Conservation (phyloP, 2,113 vertebrate species). For the Mola mola region DNA sequence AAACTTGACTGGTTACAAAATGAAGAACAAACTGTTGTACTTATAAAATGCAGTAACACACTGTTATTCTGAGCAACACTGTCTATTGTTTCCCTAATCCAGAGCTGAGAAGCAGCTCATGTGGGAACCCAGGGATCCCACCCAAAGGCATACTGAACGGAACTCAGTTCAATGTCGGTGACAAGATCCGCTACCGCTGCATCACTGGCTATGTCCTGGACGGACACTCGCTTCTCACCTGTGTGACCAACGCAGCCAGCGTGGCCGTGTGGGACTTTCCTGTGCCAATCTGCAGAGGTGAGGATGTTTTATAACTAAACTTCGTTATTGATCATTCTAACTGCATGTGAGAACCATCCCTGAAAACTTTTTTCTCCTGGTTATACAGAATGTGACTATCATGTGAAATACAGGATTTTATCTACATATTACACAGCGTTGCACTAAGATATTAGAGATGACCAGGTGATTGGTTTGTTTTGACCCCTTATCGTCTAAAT, state of each 20-base stretch:
- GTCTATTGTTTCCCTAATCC: slow-evolving; percentile 34
- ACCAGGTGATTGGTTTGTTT: slow-evolving; percentile 29
- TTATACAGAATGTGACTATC: slow-evolving; percentile 3
- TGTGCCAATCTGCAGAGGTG: slow-evolving; percentile 96
- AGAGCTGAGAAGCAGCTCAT: slow-evolving; percentile 94
- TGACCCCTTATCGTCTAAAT: slow-evolving; percentile 39
- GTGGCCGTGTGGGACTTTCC: slow-evolving; percentile 97
- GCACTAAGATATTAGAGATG: slow-evolving; percentile 27
- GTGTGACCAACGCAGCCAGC: slow-evolving; percentile 89
- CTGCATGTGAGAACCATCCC: not conserved
- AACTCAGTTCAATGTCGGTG: slow-evolving; percentile 91
- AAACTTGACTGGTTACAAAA: not conserved
- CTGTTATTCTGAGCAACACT: not conserved
- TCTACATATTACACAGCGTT: slow-evolving; percentile 10
- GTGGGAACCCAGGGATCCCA: slow-evolving; percentile 96
- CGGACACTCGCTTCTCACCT: slow-evolving; percentile 91
- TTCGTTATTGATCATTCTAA: not conserved
- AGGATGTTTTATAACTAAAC: slow-evolving; percentile 26
- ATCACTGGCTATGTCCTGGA: slow-evolving; percentile 90
- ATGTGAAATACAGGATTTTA: slow-evolving; percentile 18
- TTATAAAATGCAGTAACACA: no score
- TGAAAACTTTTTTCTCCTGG: not conserved
- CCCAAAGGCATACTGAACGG: slow-evolving; percentile 93
- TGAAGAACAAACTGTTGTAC: not conserved
- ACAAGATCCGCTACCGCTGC: slow-evolving; percentile 93